Base-by-base conservation (phyloP, 2,797 vertebrate species). In the Chiroxiphia lanceolata region DNA sequence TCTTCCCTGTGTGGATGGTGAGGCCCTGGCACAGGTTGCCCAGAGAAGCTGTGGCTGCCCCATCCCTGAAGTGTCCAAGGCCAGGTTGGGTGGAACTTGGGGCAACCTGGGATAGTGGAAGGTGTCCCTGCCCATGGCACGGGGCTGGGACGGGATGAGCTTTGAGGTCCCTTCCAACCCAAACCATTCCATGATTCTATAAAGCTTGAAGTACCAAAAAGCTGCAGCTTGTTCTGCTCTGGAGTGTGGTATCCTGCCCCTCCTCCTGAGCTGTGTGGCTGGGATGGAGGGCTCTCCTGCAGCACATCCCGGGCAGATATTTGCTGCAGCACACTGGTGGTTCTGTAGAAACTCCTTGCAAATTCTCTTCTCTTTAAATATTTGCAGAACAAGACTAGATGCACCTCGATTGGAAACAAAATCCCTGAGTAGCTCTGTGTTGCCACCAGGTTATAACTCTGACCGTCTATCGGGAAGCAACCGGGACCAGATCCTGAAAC, bases 371-470 rank as follows among this genome's bases (percentile, higher is more conserved):
- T 97, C 69, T 90, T 94, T 95, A 42, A 84, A 80, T 26, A 33
- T 92, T 97, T 94, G 53, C 97, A 99, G 99, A 98, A 99, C 99
- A 64, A 99, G 99, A 97, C 97, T 99, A 31, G 99, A 99, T 40
- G 99, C 99, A 20, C 99, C 99, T 94, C 98, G 99, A 53, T 93
- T 99, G 97, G 99, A 99, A 98, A 98, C 98, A 11, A 98, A 98
- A 95, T 98, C 98, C 47, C 94, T 98, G 96, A 98, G 98, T 98
- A 97, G 98, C 96, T 96, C 97, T 92, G 95, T 97, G 93, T 96
- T 98, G 89, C 97, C 98, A 90, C 96, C 98, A 83, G 97, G 96
- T 95, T 98, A 98, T 61, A 95, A 98, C 85, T 96, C 97, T 57
- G 98, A 98, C 96, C 98, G 98, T 93, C 97, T 98, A 3, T 97